phyloP scores from a whole-genome alignment of 2,797 vertebrate species.

The Paedocypris micromegethes region DNA sequence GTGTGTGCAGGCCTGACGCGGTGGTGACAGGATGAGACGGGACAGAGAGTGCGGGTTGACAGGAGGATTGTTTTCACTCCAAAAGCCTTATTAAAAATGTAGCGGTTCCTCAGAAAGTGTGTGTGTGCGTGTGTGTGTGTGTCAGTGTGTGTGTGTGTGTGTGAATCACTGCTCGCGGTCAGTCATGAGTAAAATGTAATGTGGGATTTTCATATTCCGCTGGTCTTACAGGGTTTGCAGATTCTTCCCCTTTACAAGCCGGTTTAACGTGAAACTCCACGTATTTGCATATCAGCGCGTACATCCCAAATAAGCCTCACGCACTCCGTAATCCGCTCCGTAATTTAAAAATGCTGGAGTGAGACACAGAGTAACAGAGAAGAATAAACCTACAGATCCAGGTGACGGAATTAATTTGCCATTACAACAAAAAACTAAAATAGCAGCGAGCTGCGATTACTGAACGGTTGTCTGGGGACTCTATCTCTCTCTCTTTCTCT shows the following conservation, averaged over 20 bases:
- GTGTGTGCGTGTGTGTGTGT: conserved; percentile 12
- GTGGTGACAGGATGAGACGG: conserved; percentile 38
- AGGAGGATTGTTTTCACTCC: conserved; percentile 50
- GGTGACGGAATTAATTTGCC: too few species aligned
- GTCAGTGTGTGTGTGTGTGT: conserved; percentile 5
- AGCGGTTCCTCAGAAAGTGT: conserved; percentile 38
- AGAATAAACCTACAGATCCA: too few species aligned
- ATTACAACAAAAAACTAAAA: too few species aligned
- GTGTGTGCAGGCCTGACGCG: conserved; percentile 27
- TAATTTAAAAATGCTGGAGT: neutral
- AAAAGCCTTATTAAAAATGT: conserved; percentile 46
- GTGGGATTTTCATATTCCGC: conserved; percentile 29
- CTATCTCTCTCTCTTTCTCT: too few species aligned
- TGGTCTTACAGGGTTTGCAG: conserved; percentile 23
- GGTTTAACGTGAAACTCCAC: conserved; percentile 22
- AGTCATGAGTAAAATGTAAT: conserved; percentile 31
- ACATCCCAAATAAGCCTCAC: conserved; percentile 4
- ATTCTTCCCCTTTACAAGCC: neutral
- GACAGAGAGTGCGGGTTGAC: conserved; percentile 45
- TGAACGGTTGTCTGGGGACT: too few species aligned
- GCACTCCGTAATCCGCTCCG: too few species aligned
- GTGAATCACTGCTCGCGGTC: conserved; percentile 28
- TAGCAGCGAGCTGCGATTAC: too few species aligned
- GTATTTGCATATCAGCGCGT: conserved; percentile 1
- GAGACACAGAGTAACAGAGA: too few species aligned